Evolutionary conservation across 2,888 invertebrate genomes (phyloP).

Genomic region (Athalia circularis): DNA sequence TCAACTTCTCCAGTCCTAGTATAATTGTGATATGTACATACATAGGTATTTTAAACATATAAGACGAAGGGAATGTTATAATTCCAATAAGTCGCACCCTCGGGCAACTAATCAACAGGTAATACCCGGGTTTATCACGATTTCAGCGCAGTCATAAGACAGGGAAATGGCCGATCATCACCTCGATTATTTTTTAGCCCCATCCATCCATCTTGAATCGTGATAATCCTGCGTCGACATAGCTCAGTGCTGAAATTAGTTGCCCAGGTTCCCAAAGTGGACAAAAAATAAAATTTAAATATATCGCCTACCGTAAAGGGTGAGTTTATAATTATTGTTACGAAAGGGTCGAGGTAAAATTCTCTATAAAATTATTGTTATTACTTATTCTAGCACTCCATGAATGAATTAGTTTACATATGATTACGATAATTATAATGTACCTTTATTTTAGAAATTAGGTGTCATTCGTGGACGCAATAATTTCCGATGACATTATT

Average conservation of each 20-base stretch:
- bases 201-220: not conserved
- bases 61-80: constrained; percentile 9
- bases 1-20: constrained; percentile 51
- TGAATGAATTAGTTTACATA: constrained; percentile 13
- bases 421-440: not conserved
- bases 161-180: not conserved
- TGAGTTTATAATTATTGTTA: constrained; percentile 40
- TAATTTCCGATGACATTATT: not conserved
- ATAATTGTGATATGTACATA: constrained; percentile 60
- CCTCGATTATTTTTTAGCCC: not conserved
- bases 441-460: constrained; percentile 13
- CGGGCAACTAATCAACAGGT: not conserved
- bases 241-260: not conserved
- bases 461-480: constrained; percentile 7
- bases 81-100: constrained; percentile 23
- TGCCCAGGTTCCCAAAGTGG: constrained; percentile 31
- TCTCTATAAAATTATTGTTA: constrained; percentile 35
- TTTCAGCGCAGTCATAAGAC: constrained; percentile 4
- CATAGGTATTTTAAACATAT: constrained; percentile 28
- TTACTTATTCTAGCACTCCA: constrained; percentile 25
- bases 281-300: constrained; percentile 17
- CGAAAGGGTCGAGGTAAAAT: constrained; percentile 43
- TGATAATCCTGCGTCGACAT: constrained; percentile 7
- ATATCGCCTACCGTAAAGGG: constrained; percentile 33
- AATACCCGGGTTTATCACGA: not conserved